phyloP scores from a whole-genome alignment of 2,888 invertebrate species.

The Brachylomia viminalis region DNA sequence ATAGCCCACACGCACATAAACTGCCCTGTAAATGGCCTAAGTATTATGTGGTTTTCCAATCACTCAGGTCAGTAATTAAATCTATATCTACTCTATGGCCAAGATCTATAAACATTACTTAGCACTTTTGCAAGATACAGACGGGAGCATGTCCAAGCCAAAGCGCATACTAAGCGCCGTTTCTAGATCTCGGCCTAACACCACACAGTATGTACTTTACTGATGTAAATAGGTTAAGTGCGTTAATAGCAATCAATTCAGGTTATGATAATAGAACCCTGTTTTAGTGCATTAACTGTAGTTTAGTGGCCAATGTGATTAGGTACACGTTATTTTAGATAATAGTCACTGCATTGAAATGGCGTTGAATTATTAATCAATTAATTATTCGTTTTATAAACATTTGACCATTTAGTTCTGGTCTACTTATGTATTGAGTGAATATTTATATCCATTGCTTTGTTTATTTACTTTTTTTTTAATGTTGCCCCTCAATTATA shows the following conservation, averaged over 20 bases:
- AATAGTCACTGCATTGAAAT: slow-evolving; percentile 18
- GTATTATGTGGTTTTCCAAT: too few species aligned
- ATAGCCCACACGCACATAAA: too few species aligned
- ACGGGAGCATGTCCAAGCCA: too few species aligned
- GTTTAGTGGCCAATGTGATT: slow-evolving; percentile 8
- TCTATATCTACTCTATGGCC: too few species aligned
- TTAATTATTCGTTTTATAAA: slow-evolving; percentile 17
- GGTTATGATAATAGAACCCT: slow-evolving; percentile 29
- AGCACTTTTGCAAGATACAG: too few species aligned
- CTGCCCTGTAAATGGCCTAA: too few species aligned
- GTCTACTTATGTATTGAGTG: background rate
- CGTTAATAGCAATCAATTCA: slow-evolving; percentile 27
- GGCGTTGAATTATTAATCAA: slow-evolving; percentile 7
- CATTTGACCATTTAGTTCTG: background rate
- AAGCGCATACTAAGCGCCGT: too few species aligned
- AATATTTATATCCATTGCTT: background rate
- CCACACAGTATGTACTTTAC: background rate
- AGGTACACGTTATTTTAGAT: slow-evolving; percentile 12
- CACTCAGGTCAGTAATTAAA: too few species aligned
- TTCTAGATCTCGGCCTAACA: background rate
- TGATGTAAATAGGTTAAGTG: slow-evolving; percentile 22
- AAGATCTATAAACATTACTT: too few species aligned
- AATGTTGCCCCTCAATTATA: too few species aligned
- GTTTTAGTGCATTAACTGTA: slow-evolving; percentile 16
- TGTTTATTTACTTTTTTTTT: too few species aligned